Percentiles rank a stretch among this genome's conserved stretches.
Conservation (phyloP, 2,888 invertebrate species). For the Lamproptera curius region DNA sequence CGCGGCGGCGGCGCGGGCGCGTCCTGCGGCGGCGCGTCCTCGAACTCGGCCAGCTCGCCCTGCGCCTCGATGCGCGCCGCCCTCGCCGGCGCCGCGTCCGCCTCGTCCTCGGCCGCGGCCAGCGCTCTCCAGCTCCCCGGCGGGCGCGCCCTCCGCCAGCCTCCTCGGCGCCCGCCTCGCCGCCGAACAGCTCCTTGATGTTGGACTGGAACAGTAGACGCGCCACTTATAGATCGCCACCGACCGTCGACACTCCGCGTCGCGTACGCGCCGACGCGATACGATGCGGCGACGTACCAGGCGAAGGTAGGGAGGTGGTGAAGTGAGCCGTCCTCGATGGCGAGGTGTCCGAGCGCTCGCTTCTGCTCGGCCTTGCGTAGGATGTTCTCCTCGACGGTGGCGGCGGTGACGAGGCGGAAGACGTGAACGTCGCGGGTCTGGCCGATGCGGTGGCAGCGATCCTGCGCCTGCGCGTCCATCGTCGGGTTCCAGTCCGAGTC, state of each 20-base stretch:
- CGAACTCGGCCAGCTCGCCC: conserved; percentile 84
- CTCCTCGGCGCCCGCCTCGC: conserved; percentile 66
- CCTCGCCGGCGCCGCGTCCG: conserved; percentile 73
- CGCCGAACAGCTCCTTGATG: conserved; percentile 94
- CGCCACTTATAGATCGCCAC: too few relatives aligned
- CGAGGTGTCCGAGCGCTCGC: conserved; percentile 94
- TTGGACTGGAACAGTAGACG: too few relatives aligned
- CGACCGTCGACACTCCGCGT: too few relatives aligned
- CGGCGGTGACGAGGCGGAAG: conserved; percentile 96
- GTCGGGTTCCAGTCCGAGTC: conserved; percentile 99
- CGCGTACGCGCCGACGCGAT: too few relatives aligned
- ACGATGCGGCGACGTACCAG: too few relatives aligned
- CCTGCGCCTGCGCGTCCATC: conserved; percentile 97
- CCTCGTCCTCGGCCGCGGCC: conserved; percentile 87
- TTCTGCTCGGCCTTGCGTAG: conserved; percentile 99
- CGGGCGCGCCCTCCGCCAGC: conserved; percentile 81
- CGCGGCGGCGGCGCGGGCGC: conserved; percentile 95
- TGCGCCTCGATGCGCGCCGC: conserved; percentile 89
- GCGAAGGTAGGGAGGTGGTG: conserved; percentile 97
- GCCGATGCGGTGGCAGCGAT: conserved; percentile 98
- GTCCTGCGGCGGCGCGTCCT: conserved; percentile 95
- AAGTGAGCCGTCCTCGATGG: conserved; percentile 99
- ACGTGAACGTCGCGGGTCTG: conserved; percentile 99
- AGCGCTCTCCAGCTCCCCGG: conserved; percentile 87
- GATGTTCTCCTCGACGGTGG: conserved; percentile 99